Conservation (phyloP, 2,797 vertebrate genomes). For the Cottoperca gobio region DNA sequence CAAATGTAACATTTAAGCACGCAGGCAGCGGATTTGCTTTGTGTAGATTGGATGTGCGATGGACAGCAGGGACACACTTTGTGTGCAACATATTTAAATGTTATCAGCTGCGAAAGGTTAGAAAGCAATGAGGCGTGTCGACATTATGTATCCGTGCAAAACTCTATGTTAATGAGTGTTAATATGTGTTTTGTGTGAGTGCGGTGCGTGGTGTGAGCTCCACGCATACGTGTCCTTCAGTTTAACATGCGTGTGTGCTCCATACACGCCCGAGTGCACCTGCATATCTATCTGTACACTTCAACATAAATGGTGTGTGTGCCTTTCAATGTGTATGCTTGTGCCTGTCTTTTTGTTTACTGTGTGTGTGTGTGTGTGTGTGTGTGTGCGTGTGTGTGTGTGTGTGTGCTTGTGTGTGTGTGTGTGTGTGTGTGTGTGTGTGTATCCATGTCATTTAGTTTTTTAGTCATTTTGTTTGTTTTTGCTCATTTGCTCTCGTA, state of each 20-base stretch:
- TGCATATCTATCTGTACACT: conserved; percentile 2
- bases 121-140: conserved; percentile 14
- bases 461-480: conserved; percentile 4
- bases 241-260: neutral
- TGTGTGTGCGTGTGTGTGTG: neutral
- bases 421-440: conserved; percentile 29
- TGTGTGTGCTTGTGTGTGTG: conserved; percentile 1
- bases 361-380: too few relatives aligned
- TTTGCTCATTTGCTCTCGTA: conserved; percentile 3
- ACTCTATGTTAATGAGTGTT: conserved; percentile 23
- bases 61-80: conserved; percentile 16
- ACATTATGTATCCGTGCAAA: conserved; percentile 2
- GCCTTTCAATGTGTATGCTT: conserved; percentile 2
- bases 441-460: neutral
- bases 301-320: neutral
- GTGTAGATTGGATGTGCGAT: neutral
- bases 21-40: neutral
- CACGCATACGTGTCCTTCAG: neutral
- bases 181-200: conserved; percentile 35
- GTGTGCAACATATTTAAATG: conserved; percentile 14
- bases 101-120: conserved; percentile 37
- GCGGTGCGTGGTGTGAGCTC: conserved; percentile 6
- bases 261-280: neutral
- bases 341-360: neutral
- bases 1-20: neutral